Evolutionary conservation across 2,888 invertebrate species (phyloP).

Genomic region (Ormia ochracea): DNA sequence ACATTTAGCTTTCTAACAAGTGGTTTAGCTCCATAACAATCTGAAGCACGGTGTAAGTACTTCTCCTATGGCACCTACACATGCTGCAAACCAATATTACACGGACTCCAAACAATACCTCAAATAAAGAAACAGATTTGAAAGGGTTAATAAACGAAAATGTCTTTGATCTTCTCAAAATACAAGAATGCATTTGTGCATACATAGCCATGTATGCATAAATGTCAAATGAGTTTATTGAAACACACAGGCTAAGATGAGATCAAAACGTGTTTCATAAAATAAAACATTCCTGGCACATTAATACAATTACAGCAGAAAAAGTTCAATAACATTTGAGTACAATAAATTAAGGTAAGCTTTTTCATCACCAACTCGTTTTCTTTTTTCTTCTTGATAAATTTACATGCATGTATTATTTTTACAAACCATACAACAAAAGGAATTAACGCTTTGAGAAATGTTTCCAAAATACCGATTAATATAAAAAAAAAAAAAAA

Average conservation of each 20-base stretch:
- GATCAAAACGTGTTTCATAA: conserved; percentile 55
- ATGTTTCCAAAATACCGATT: neutral
- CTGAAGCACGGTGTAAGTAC: too few relatives aligned
- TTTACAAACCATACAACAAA: neutral
- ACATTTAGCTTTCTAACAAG: too few relatives aligned
- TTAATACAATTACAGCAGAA: conserved; percentile 27
- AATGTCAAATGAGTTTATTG: conserved; percentile 36
- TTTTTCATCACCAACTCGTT: conserved; percentile 9
- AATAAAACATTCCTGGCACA: conserved; percentile 8
- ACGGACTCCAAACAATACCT: too few relatives aligned
- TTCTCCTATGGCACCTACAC: too few relatives aligned
- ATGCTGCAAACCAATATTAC: too few relatives aligned
- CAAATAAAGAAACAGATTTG: too few relatives aligned
- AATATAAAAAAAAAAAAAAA: neutral
- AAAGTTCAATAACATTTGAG: conserved; percentile 52
- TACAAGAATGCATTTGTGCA: neutral
- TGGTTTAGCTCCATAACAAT: too few relatives aligned
- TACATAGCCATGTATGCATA: neutral
- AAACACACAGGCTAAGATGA: conserved; percentile 14
- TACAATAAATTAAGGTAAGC: conserved; percentile 13
- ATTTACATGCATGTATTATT: conserved; percentile 27
- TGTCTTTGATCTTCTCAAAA: conserved; percentile 8
- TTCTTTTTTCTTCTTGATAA: conserved; percentile 17
- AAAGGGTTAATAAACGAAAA: neutral
- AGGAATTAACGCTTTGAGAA: neutral